Evolutionary conservation across 1,140 invertebrate species (phyloP).

Genomic region (Pseudomyrmex concolor): DNA sequence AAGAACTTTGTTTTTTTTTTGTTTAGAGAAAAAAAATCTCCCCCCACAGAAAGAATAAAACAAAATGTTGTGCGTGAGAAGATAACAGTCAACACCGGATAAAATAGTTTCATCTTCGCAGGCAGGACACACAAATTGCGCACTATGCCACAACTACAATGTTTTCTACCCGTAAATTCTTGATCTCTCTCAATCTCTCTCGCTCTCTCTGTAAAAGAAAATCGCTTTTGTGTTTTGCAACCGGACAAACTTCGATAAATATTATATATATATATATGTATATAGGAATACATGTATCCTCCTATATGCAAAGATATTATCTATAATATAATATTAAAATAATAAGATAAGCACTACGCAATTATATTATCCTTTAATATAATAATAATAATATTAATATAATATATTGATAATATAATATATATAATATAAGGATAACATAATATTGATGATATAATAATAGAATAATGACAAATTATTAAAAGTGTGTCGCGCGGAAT

Average conservation of each 20-base stretch:
- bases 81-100: conserved; percentile 7
- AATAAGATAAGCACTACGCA: conserved; percentile 56
- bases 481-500: conserved; percentile 43
- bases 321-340: conserved; percentile 70
- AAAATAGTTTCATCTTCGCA: conserved; percentile 9
- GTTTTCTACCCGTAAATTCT: neutral
- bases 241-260: conserved; percentile 72
- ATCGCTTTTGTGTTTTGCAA: conserved; percentile 34
- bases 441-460: conserved; percentile 58
- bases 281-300: conserved; percentile 35
- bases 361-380: too few species aligned
- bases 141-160: neutral
- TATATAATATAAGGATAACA: conserved; percentile 64
- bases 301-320: conserved; percentile 55
- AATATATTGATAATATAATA: conserved; percentile 53
- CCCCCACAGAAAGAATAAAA: neutral
- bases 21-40: neutral
- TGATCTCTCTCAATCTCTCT: neutral
- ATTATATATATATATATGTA: conserved; percentile 55
- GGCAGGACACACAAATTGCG: neutral
- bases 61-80: neutral
- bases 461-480: conserved; percentile 46
- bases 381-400: conserved; percentile 65
- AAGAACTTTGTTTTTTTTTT: too few species aligned
- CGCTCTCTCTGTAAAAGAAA: neutral